These are phyloP conservation scores for Seladonia tumulorum DNA, from an alignment of 2,888 invertebrate genomes.

Conservation along the genomic window DNA sequence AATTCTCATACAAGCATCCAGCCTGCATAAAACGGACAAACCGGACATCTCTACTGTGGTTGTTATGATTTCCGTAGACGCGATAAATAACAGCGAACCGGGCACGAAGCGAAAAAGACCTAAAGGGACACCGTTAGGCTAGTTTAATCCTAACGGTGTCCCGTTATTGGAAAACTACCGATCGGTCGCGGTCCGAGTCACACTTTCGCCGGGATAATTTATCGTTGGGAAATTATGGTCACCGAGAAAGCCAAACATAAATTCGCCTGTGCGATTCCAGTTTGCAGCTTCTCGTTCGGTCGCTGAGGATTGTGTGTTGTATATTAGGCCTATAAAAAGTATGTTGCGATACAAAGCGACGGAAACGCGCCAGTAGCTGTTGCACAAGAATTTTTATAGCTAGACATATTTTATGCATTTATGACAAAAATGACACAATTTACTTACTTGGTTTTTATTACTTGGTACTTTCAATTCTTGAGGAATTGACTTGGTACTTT, in stretches of 20 bases:
- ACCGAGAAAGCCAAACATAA: background rate
- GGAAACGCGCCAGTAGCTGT: background rate
- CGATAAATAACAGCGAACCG: background rate
- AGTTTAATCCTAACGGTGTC: constrained; percentile 4
- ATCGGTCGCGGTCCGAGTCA: background rate
- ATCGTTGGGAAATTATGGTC: background rate
- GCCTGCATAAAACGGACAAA: background rate
- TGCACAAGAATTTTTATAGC: background rate
- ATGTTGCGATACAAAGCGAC: background rate
- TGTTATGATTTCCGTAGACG: background rate
- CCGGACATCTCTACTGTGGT: background rate
- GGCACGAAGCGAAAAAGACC: background rate
- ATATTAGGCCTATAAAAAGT: background rate
- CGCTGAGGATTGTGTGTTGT: background rate
- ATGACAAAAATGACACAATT: background rate
- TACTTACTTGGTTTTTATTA: too few relatives aligned
- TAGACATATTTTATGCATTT: background rate
- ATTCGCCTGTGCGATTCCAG: background rate
- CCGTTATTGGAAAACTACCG: background rate
- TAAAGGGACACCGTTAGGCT: constrained; percentile 2
- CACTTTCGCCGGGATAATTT: background rate
- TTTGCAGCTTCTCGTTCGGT: background rate
- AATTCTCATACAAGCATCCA: too few relatives aligned
- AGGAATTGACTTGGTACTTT: too few relatives aligned
- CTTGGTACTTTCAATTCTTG: too few relatives aligned